Conservation (phyloP, 2,888 invertebrate genomes). For the Portevinia maculata region DNA sequence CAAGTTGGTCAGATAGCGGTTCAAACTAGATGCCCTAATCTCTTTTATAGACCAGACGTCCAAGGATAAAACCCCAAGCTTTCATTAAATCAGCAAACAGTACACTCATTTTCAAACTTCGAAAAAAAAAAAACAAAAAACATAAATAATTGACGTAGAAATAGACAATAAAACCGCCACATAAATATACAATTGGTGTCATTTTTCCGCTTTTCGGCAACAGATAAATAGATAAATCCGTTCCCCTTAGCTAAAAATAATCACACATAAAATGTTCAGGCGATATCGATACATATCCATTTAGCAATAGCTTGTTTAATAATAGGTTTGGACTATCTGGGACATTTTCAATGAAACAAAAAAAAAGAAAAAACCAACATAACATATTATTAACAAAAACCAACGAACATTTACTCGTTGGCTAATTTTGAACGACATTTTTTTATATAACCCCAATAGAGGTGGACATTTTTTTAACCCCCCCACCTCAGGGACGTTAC, state of each 20-base stretch:
- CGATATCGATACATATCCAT: constrained; percentile 25
- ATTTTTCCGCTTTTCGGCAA: constrained; percentile 36
- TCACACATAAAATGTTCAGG: constrained; percentile 29
- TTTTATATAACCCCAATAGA: constrained; percentile 10
- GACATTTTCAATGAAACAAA: constrained; percentile 21
- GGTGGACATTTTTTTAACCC: background rate
- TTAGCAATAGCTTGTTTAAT: constrained; percentile 56
- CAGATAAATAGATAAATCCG: constrained; percentile 8
- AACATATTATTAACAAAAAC: constrained; percentile 3
- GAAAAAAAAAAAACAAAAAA: background rate
- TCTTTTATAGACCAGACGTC: too few species aligned
- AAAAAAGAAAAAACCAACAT: constrained; percentile 4
- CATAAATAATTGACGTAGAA: background rate
- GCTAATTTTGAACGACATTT: constrained; percentile 11
- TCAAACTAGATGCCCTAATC: too few species aligned
- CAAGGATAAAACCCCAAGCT: background rate
- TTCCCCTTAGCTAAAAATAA: constrained; percentile 53
- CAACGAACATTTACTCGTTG: background rate
- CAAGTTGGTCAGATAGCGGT: too few species aligned
- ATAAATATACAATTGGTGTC: constrained; percentile 42
- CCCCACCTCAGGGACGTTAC: background rate
- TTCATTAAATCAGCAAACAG: background rate
- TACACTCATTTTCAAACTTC: background rate
- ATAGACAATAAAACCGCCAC: constrained; percentile 11
- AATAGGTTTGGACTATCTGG: constrained; percentile 58